Evolutionary conservation across 2,888 invertebrate genomes (phyloP), one percentile per base, ranked within the genome.

Genomic region (Petrophora chlorosata): DNA sequence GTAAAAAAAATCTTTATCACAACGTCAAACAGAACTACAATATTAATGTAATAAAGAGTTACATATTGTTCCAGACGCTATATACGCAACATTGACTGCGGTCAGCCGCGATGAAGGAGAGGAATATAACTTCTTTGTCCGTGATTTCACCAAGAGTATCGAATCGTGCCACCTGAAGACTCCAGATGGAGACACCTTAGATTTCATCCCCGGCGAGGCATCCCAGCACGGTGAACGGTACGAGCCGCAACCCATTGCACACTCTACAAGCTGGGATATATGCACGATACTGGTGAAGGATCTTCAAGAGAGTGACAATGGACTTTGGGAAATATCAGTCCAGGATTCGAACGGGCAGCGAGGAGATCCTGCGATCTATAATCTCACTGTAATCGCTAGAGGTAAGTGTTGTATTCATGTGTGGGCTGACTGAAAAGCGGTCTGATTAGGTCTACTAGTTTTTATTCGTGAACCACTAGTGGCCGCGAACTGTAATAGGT

Each of bases 321-420:
- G 60, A 15, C 8, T 35, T 5, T 60, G 60, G 60, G 33, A 42
- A 23, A 8, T 58, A 1, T 9, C 42, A 9, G n/a, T 45, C 19
- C 22, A 29, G 5, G 17, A 36, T 13, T 13, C 9, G 13, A 0
- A 10, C 13, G n/a, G 51, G n/a, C n/a, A n/a, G n/a, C n/a, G n/a
- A n/a, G n/a, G n/a, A n/a, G n/a, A n/a, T n/a, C n/a, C n/a, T n/a
- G n/a, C n/a, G n/a, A n/a, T 1, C 0, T 54, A 19, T 16, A 5
- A 38, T 3, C 23, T 59, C n/a, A 16, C 5, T 0, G 52, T 59
- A 13, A 13, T 4, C 15, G 38, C 43, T 1, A 13, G 15, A 49
- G 48, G 48, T 40, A 13, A n/a, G 12, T 12, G 13, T 14, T n/a
- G n/a, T n/a, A n/a, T n/a, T n/a, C n/a, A n/a, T n/a, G n/a, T n/a